phyloP scores from a whole-genome alignment of 2,888 invertebrate genomes.

The Coenonympha glycerion region DNA sequence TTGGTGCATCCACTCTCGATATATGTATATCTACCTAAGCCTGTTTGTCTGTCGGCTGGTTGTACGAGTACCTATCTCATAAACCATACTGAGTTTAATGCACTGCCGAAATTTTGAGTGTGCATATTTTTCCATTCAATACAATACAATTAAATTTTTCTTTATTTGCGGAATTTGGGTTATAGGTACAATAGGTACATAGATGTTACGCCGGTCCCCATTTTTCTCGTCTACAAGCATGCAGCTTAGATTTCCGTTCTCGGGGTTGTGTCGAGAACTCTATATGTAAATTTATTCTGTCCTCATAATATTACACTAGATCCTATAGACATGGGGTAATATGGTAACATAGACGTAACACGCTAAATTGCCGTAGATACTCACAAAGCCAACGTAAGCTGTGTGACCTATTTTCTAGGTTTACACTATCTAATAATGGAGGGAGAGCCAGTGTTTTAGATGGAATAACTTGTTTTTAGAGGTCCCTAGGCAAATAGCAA shows the following conservation, averaged over 20 bases:
- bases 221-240: too few relatives aligned
- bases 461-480: neutral
- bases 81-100: too few relatives aligned
- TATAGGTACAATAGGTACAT: too few relatives aligned
- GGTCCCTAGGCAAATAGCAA: neutral
- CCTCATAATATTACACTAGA: conserved; percentile 5
- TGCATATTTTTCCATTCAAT: too few relatives aligned
- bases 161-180: too few relatives aligned
- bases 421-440: neutral
- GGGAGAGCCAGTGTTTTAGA: neutral
- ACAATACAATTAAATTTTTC: too few relatives aligned
- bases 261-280: conserved; percentile 6
- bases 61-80: too few relatives aligned
- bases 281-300: conserved; percentile 19
- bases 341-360: neutral
- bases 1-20: too few relatives aligned
- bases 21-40: too few relatives aligned
- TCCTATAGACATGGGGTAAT: conserved; percentile 2
- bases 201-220: too few relatives aligned
- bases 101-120: too few relatives aligned
- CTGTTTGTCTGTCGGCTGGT: too few relatives aligned
- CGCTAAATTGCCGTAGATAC: neutral
- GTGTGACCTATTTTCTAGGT: neutral
- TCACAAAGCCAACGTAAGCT: neutral
- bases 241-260: conserved; percentile 3